These are phyloP conservation scores for Tetragnatha versicolor DNA, from an alignment of 1,140 invertebrate species.

Conservation along the genomic window DNA sequence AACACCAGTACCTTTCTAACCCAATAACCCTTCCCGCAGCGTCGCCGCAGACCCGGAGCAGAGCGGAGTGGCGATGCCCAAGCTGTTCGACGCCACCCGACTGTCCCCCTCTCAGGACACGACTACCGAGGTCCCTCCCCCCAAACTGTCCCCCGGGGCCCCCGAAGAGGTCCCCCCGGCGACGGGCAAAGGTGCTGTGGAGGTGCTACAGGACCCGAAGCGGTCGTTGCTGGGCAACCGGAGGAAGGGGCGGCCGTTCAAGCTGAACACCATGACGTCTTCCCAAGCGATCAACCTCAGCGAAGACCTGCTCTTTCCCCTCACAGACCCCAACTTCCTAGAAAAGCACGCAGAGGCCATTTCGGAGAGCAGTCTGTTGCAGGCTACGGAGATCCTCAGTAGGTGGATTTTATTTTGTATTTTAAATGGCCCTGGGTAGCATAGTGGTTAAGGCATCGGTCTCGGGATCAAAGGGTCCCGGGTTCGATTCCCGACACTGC, in stretches of 20 bases:
- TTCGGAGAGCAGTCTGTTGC: constrained; percentile 39
- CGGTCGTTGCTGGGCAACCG: constrained; percentile 57
- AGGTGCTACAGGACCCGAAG: constrained; percentile 57
- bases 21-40: not conserved
- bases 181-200: constrained; percentile 31
- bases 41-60: constrained; percentile 18
- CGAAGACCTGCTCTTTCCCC: constrained; percentile 33
- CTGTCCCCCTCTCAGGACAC: constrained; percentile 39
- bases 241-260: constrained; percentile 55
- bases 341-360: constrained; percentile 36
- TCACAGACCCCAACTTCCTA: constrained; percentile 22
- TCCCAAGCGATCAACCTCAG: constrained; percentile 23
- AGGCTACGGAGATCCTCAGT: constrained; percentile 43
- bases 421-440: too few relatives aligned
- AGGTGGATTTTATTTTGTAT: not conserved
- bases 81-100: constrained; percentile 45
- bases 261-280: constrained; percentile 36
- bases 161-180: constrained; percentile 3
- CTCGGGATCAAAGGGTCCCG: too few relatives aligned
- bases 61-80: constrained; percentile 29
- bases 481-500: too few relatives aligned
- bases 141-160: constrained; percentile 34
- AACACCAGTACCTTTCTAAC: too few relatives aligned
- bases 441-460: too few relatives aligned
- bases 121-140: constrained; percentile 27